Conservation (phyloP, 1,140 invertebrate species). For the Rhyacophila brunnea region DNA sequence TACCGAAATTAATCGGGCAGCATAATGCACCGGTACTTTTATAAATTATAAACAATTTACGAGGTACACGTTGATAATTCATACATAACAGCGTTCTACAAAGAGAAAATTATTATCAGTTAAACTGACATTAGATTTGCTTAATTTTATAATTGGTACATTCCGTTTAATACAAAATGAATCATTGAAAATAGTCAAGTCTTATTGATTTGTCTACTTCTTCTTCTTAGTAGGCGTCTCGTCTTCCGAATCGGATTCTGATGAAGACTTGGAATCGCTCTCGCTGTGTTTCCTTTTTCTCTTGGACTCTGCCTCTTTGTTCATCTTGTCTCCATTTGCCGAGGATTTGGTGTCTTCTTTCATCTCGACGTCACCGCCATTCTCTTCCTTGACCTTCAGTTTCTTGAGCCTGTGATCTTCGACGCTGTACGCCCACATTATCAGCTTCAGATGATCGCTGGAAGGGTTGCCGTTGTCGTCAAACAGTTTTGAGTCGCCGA, state of each 20-base stretch:
- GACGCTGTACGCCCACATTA: constrained; percentile 66
- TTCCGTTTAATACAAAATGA: no score
- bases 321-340: constrained; percentile 11
- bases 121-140: no score
- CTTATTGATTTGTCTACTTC: no score
- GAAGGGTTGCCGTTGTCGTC: constrained; percentile 59
- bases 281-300: constrained; percentile 24
- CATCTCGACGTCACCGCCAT: constrained; percentile 9
- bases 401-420: constrained; percentile 30
- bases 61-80: no score
- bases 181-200: no score
- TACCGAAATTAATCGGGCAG: no score
- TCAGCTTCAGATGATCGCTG: constrained; percentile 58
- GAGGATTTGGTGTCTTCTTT: constrained; percentile 13
- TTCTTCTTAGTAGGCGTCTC: constrained; percentile 21
- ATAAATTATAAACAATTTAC: no score
- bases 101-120: no score
- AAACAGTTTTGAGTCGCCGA: constrained; percentile 52
- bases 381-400: constrained; percentile 18
- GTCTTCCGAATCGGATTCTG: constrained; percentile 17
- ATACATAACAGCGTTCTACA: no score
- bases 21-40: no score
- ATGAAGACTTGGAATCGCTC: constrained; percentile 6
- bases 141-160: no score
- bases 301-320: constrained; percentile 5